Conservation (phyloP, 2,888 invertebrate genomes). For the Atrina japonica region DNA sequence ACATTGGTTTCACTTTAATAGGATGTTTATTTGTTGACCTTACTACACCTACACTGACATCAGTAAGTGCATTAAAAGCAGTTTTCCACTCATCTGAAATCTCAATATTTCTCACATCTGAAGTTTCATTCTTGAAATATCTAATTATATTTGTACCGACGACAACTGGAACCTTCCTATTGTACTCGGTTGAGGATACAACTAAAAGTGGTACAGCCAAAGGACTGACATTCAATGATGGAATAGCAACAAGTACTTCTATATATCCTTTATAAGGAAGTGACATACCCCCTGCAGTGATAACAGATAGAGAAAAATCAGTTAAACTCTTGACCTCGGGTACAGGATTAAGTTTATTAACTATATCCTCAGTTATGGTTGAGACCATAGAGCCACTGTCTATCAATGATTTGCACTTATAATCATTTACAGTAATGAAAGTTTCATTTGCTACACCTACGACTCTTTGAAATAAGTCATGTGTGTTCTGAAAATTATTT, state of each 20-base stretch:
- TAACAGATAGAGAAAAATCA: constrained; percentile 9
- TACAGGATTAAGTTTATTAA: too few species aligned
- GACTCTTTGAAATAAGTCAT: neutral
- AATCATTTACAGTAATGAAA: neutral
- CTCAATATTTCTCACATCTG: neutral
- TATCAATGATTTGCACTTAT: constrained; percentile 1
- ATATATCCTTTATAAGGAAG: constrained; percentile 10
- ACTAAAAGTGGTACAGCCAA: constrained; percentile 16
- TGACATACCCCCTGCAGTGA: too few species aligned
- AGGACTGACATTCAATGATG: neutral
- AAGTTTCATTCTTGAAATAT: constrained; percentile 4
- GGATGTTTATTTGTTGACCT: constrained; percentile 8
- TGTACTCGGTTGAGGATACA: constrained; percentile 12
- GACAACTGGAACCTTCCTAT: constrained; percentile 6
- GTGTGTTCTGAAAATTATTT: neutral
- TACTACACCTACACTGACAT: neutral
- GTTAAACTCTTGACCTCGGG: constrained; percentile 19
- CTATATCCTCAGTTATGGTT: constrained; percentile 4
- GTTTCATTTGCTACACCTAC: constrained; percentile 17
- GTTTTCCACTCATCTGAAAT: constrained; percentile 16
- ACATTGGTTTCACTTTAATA: constrained; percentile 15
- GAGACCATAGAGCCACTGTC: constrained; percentile 11
- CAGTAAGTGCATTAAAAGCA: constrained; percentile 4
- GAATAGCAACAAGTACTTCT: too few species aligned
- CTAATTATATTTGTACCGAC: constrained; percentile 35